phyloP scores from a whole-genome alignment of 2,113 vertebrate species.

The Dendrocopos noguchii region DNA sequence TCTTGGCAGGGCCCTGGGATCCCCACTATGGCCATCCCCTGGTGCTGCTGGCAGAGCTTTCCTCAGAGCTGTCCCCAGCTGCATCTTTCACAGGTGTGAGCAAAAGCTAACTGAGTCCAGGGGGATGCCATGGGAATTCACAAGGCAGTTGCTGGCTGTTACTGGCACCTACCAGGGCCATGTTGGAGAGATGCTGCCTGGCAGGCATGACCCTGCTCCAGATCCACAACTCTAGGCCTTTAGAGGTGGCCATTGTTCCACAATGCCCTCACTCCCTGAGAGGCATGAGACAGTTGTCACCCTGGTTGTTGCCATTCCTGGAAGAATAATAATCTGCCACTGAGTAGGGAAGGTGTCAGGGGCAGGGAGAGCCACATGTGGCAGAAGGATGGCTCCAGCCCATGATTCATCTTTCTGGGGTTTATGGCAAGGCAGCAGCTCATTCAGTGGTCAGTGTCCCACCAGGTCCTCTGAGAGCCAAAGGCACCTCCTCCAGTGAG shows the following conservation, averaged over 20 bases:
- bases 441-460: background rate
- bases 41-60: background rate
- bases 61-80: background rate
- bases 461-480: background rate
- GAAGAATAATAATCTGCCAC: background rate
- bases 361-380: background rate
- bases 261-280: fast-evolving
- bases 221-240: background rate
- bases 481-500: background rate
- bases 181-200: background rate
- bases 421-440: background rate
- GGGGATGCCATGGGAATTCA: fast-evolving
- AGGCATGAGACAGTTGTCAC: background rate
- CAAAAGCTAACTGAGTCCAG: background rate
- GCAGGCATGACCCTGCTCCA: fast-evolving
- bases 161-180: background rate
- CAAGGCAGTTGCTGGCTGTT: fast-evolving
- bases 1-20: background rate
- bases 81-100: fast-evolving
- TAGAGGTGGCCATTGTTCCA: background rate
- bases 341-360: background rate
- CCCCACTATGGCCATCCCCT: background rate
- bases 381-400: background rate
- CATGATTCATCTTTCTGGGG: background rate
- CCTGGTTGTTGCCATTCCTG: fast-evolving